Conservation (phyloP, 2,113 vertebrate genomes). For the Catagonus wagneri region DNA sequence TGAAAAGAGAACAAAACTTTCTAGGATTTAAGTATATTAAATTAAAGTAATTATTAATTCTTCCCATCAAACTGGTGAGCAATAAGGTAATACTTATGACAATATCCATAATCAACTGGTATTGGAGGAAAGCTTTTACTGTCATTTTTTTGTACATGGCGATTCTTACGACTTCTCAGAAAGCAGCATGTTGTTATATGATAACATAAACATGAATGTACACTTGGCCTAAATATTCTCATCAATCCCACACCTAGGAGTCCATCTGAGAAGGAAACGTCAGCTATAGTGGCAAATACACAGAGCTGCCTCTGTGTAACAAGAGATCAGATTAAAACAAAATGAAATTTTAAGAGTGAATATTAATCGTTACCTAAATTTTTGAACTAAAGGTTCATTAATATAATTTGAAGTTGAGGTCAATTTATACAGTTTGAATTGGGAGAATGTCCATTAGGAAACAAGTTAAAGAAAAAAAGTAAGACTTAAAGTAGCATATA, state of each 20-base stretch:
- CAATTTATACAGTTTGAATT: not conserved
- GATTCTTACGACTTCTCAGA: not conserved
- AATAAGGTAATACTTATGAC: not conserved
- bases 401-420: constrained; percentile 2
- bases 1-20: not conserved
- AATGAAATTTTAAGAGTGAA: not conserved
- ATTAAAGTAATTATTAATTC: not conserved
- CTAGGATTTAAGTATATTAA: not conserved
- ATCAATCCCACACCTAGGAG: not conserved
- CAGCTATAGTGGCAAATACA: not conserved
- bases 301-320: not conserved
- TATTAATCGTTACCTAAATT: not conserved
- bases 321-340: not conserved
- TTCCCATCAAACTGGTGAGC: not conserved
- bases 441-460: not conserved
- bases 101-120: not conserved
- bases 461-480: not conserved
- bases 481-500: not conserved
- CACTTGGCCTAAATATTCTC: not conserved
- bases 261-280: not conserved
- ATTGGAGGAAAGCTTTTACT: not conserved
- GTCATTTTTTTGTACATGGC: not conserved
- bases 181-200: not conserved
- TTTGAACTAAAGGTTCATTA: not conserved
- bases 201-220: not conserved